A percentile compares a stretch with the other conserved stretches of the same genome.
Conservation (phyloP, 2,888 invertebrate species). For the Arge pagana region DNA sequence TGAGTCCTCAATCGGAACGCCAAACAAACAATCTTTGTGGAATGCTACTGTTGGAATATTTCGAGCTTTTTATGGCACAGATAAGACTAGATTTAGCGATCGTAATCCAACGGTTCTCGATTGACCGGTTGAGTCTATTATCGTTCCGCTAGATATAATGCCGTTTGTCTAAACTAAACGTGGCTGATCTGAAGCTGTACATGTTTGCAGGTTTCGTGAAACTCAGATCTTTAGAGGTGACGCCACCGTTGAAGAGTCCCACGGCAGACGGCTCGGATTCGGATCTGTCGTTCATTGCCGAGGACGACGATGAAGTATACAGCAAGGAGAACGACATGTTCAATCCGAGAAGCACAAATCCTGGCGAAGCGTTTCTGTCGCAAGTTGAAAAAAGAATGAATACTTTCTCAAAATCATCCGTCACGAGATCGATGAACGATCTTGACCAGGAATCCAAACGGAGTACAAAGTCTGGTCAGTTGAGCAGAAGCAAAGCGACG, state of each 20-base stretch:
- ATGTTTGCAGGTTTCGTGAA: conserved; percentile 64
- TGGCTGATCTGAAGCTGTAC: conserved; percentile 26
- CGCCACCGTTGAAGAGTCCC: conserved; percentile 27
- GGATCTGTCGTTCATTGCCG: conserved; percentile 35
- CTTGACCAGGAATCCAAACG: conserved; percentile 20
- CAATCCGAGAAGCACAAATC: conserved; percentile 25
- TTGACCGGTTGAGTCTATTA: too few relatives aligned
- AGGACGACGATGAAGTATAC: conserved; percentile 35
- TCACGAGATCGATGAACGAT: conserved; percentile 12
- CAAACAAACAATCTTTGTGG: too few relatives aligned
- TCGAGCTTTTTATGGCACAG: too few relatives aligned
- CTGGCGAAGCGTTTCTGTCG: neutral
- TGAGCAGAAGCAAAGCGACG: conserved; percentile 9
- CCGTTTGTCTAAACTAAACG: neutral
- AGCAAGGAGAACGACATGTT: conserved; percentile 42
- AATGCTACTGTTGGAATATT: too few relatives aligned
- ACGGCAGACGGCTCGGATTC: conserved; percentile 28
- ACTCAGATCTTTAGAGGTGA: conserved; percentile 62
- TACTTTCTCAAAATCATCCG: conserved; percentile 10
- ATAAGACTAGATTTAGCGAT: too few relatives aligned
- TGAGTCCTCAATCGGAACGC: too few relatives aligned
- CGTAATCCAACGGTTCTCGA: too few relatives aligned
- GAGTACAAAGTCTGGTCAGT: conserved; percentile 9
- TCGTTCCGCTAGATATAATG: too few relatives aligned
- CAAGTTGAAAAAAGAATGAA: conserved; percentile 12